Conservation (phyloP, 2,797 vertebrate genomes). For the Etheostoma perlongum region DNA sequence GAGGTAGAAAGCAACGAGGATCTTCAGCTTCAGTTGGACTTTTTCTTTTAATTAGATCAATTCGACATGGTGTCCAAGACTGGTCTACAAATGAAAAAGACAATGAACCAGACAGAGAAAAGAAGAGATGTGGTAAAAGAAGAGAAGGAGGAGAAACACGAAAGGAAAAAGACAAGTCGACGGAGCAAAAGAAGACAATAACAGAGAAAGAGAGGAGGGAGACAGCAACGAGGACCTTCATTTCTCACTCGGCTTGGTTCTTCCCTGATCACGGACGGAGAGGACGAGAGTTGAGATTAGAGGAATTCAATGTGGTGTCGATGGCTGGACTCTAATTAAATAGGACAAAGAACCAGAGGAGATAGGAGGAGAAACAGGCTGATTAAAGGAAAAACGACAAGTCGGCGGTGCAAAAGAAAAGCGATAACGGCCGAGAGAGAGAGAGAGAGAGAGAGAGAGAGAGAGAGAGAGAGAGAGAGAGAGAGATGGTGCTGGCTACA, state of each 20-base stretch:
- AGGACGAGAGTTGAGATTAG: not conserved
- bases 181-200: not conserved
- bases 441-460: too few species aligned
- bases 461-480: too few species aligned
- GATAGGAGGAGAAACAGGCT: too few species aligned
- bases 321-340: too few species aligned
- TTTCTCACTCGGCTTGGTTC: not conserved
- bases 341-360: too few species aligned
- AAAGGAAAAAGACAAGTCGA: slow-evolving; percentile 3
- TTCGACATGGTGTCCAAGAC: not conserved
- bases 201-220: too few species aligned
- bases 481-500: not conserved
- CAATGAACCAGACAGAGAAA: not conserved
- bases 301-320: too few species aligned
- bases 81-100: not conserved
- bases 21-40: not conserved
- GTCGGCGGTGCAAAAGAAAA: not conserved
- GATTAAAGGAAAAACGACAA: too few species aligned
- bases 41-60: not conserved
- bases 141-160: not conserved
- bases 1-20: not conserved
- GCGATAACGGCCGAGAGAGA: not conserved
- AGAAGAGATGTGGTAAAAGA: not conserved
- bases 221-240: too few species aligned
- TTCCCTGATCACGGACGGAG: not conserved